Evolutionary conservation across 2,113 vertebrate species (phyloP), one percentile per base, ranked within the genome.

Genomic region (Entomyzon cyanotis): DNA sequence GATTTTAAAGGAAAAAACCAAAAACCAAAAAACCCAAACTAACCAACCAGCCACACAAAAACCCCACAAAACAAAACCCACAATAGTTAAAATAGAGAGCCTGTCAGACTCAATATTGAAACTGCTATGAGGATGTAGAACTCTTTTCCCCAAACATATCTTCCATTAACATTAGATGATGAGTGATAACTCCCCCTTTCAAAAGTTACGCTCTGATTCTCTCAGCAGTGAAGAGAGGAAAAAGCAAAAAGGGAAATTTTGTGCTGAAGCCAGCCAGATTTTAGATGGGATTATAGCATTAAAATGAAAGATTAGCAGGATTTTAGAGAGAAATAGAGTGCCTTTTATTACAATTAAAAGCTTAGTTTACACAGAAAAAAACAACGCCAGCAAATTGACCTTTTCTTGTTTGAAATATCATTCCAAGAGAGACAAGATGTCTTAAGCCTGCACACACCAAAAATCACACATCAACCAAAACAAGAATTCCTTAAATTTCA

Each of bases 191-290:
- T 71, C 17, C 27, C 71, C 15, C 9, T 73, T 73, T 78, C 31
- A 46, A 55, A 77, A 69, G 16, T 59, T 85, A 10, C n/a, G 58
- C 30, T 76, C 37, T 87, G 31, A 49, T 7, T 44, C 7, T 64
- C 18, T 58, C 24, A 20, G 5, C n/a, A n/a, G 4, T 27, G 18
- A 67, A 68, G 11, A 77, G 12, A 37, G 5, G 6, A 4, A 46
- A 90, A 91, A 39, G 2, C 0, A 0, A 63, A 68, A 49, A 39
- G 2, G 1, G 0, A 59, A 73, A 63, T 73, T 64, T 62, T 88
- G 10, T 59, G 9, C 9, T 69, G 20, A 77, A 44, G 15, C 25
- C 15, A 55, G 35, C 0, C 12, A 62, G 28, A 41, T 12, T 56
- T 87, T 75, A 70, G 12, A 52, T 56, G 27, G 33, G 17, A 60